Evolutionary conservation across 1,140 invertebrate genomes (phyloP), one percentile per base, ranked within the genome.

Genomic region (Agrypnia vestita): DNA sequence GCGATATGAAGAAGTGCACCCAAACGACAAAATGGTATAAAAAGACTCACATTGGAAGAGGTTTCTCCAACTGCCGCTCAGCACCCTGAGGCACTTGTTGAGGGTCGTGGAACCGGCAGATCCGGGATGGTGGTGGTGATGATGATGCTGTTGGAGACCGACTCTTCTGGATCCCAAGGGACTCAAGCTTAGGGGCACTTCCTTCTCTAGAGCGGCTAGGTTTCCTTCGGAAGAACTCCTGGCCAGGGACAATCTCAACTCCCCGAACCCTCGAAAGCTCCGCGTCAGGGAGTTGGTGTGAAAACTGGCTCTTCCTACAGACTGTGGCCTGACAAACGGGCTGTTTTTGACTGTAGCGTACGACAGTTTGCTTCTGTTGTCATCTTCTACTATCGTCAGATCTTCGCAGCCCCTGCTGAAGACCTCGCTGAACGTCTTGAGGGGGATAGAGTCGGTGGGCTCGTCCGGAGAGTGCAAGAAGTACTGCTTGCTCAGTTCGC

Each of bases 21-120:
- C 25, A 35, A 71, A 51, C 15, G 44, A 43, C 43, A 56, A 17
- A 56, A 55, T 44, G 13, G 1, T 59, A 47, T 67, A 35, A 76
- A 83, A 25, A 83, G 83, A 93, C 92, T 92, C 90, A 93, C 92
- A 88, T 90, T 91, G 89, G 81, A 93, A 88, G 74, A 93, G 89
- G 86, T 93, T 93, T 85, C 91, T 93, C 92, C 92, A 93, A 84
- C 91, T 92, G 44, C 92, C 91, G 82, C 91, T 91, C 59, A 92
- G 88, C 9, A 90, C 91, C 64, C 90, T 89, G 46, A 93, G 90
- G 84, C 91, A 93, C 82, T 91, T 90, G 84, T 91, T 91, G 80
- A 92, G 88, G 21, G 89, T 90, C 51, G 91, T 88, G 43, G 88
- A 88, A 17, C 87, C 85, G 6, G 84, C 46, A 0, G 64, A 69